Conservation (phyloP, 2,113 vertebrate species). For the Chelonoidis abingdonii region DNA sequence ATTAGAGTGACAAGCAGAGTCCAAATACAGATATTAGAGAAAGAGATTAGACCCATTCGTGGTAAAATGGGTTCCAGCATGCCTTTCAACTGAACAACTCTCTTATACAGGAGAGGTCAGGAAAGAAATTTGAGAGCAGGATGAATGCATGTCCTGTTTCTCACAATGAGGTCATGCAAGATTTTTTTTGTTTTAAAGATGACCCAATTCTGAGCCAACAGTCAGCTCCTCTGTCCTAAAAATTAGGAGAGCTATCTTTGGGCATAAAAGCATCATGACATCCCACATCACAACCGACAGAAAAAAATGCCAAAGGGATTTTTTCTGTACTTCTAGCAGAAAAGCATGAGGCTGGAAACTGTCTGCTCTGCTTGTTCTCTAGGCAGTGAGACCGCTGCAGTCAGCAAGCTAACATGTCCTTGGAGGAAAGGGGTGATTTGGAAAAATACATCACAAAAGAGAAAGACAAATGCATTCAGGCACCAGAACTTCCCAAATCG, state of each 20-base stretch:
- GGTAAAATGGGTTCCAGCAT: background rate
- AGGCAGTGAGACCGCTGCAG: background rate
- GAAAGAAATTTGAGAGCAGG: conserved; percentile 2
- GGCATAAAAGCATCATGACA: conserved; percentile 52
- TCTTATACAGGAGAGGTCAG: background rate
- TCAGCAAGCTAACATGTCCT: conserved; percentile 9
- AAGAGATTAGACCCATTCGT: conserved; percentile 12
- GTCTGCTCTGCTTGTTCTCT: background rate
- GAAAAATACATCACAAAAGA: conserved; percentile 10
- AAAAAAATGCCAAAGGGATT: conserved; percentile 27
- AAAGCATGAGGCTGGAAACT: accelerated
- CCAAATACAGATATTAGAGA: conserved; percentile 4
- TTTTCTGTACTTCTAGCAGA: background rate
- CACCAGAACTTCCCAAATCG: conserved; percentile 7
- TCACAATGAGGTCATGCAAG: conserved; percentile 18
- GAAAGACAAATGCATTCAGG: background rate
- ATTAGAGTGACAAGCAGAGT: background rate
- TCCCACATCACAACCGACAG: background rate
- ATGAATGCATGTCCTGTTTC: background rate
- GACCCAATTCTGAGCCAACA: conserved; percentile 50
- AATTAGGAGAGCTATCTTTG: conserved; percentile 10
- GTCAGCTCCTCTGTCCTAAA: conserved; percentile 43
- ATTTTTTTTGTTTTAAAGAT: conserved; percentile 19
- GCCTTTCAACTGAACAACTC: background rate
- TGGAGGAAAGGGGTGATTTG: background rate